Evolutionary conservation across 2,888 invertebrate species (phyloP), one percentile per base, ranked within the genome.

Genomic region (Campoletis raptor): DNA sequence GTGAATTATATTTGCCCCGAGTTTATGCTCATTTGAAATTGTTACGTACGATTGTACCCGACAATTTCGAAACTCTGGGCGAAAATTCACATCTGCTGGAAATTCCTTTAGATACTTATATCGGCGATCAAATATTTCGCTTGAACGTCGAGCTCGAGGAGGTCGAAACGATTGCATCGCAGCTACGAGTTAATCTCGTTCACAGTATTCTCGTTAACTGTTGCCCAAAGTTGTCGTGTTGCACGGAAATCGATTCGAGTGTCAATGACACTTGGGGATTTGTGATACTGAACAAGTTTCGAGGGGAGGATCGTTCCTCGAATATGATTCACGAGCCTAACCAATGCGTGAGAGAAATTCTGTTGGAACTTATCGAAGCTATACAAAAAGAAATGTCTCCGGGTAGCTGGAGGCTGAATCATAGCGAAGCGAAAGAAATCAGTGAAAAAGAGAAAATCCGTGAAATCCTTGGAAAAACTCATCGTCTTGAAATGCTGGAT

Each of bases 181-280:
- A 96, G 89, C 93, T 97, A 24, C 97, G 97, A 92, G 95, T 97
- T 1, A 97, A 97, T 95, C 95, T 97, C 78, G 96, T 97, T 73
- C 97, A 97, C 89, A 97, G 97, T 89, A 95, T 97, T 15, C 96
- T 97, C 4, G 94, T 96, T 4, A 97, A 97, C 93, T 97, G 97
- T 91, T 97, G 97, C 89, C 97, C 97, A 0, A 96, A 95, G 10
- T 95, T 97, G 37, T 94, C 95, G 37, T 93, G 96, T 81, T 91
- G 93, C 37, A 94, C 76, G 8, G 94, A 95, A 90, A 94, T 93
- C 82, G 95, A 95, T 85, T 24, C 69, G 12, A 80, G 40, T 12
- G 9, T 21, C 2, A 89, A 81, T 66, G 90, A 84, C 15, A 88
- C 88, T 45, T 90, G 90, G 88, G 93, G 93, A 70, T 91, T 90